These are phyloP conservation scores for Trematomus loennbergii DNA, from an alignment of 2,113 vertebrate genomes.

Conservation along the genomic window DNA sequence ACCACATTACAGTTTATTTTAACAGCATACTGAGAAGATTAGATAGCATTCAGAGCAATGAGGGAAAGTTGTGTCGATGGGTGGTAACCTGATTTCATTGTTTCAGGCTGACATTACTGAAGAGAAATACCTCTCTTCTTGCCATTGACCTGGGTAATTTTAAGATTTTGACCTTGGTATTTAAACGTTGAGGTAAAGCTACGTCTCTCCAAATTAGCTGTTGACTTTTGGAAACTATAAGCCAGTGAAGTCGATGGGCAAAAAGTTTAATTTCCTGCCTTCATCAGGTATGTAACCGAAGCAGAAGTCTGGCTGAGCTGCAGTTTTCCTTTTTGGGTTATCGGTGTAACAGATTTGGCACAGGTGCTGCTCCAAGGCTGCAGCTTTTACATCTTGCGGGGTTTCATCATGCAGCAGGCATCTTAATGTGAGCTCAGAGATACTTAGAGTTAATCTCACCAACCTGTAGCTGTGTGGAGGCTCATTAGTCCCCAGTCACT, in stretches of 20 bases:
- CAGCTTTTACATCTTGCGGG: constrained; percentile 33
- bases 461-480: not conserved
- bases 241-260: not conserved
- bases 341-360: constrained; percentile 29
- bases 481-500: constrained; percentile 12
- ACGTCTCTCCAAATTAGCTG: constrained; percentile 11
- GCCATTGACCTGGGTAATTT: not conserved
- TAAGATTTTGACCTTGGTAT: not conserved
- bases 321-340: constrained; percentile 46
- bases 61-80: not conserved
- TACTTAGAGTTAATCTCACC: constrained; percentile 32
- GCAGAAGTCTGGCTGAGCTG: constrained; percentile 18
- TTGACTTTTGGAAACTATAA: constrained; percentile 23
- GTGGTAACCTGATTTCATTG: not conserved
- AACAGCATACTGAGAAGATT: not conserved
- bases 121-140: not conserved
- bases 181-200: not conserved
- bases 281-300: constrained; percentile 36
- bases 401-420: constrained; percentile 54
- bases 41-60: not conserved
- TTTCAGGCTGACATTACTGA: not conserved
- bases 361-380: constrained; percentile 22
- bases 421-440: constrained; percentile 49
- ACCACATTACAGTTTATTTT: not conserved
- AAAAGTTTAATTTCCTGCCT: constrained; percentile 46